Evolutionary conservation across 1,140 invertebrate genomes (phyloP).

Genomic region (Leptopilina clavipes): DNA sequence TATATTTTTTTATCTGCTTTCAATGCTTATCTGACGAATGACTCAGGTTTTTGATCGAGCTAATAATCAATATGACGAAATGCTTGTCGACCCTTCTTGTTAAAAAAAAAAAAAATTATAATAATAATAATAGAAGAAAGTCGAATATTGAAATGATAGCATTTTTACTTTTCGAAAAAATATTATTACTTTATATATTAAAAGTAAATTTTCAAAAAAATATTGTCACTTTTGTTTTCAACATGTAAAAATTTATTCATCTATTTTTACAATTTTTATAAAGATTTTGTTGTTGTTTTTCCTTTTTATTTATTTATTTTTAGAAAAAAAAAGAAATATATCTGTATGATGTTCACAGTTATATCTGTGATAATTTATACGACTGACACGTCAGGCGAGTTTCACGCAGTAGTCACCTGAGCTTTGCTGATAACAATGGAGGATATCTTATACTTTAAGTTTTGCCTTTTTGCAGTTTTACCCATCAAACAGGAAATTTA

Average conservation of each 20-base stretch:
- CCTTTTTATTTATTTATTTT: background rate
- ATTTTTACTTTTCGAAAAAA: no score
- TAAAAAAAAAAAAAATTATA: background rate
- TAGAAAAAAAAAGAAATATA: background rate
- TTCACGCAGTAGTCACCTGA: conserved; percentile 28
- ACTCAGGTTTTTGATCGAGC: background rate
- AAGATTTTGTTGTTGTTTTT: no score
- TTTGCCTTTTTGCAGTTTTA: conserved; percentile 11
- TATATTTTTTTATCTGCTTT: conserved; percentile 4
- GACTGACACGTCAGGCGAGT: conserved; percentile 12
- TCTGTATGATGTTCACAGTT: background rate
- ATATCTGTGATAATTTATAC: conserved; percentile 22
- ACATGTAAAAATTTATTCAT: background rate
- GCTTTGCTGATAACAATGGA: conserved; percentile 27
- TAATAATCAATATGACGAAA: conserved; percentile 4
- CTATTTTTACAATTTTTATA: background rate
- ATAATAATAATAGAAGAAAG: background rate
- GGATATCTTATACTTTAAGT: conserved; percentile 18
- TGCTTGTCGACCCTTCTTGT: background rate
- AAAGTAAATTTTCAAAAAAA: no score
- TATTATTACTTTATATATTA: no score
- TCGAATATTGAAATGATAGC: no score
- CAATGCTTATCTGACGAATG: background rate
- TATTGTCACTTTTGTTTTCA: no score
- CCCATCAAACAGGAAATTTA: conserved; percentile 1